Evolutionary conservation across 1,140 invertebrate species (phyloP).

Genomic region (Oryctes rhinoceros): DNA sequence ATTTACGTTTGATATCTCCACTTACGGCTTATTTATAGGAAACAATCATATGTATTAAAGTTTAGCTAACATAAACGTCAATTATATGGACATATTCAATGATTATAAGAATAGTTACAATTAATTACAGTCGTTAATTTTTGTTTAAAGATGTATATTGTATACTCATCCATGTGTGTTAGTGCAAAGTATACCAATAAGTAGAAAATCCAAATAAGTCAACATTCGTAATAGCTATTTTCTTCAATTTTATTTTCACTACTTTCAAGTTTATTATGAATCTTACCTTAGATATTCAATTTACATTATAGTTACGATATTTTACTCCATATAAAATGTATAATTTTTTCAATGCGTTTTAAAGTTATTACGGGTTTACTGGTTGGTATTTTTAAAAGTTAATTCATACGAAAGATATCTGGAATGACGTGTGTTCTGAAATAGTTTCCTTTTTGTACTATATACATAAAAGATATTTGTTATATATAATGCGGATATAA

Average conservation of each 20-base stretch:
- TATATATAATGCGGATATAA: conserved; percentile 34
- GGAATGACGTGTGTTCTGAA: conserved; percentile 29
- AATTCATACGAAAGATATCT: conserved; percentile 33
- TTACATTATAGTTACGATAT: conserved; percentile 19
- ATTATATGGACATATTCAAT: no score
- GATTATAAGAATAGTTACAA: no score
- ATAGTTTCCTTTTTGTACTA: conserved; percentile 36
- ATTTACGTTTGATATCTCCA: background rate
- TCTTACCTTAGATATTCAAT: conserved; percentile 1
- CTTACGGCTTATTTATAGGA: background rate
- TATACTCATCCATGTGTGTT: background rate
- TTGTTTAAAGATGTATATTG: no score
- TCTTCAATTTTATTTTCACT: conserved; percentile 14
- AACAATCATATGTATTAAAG: background rate
- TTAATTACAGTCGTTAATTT: no score
- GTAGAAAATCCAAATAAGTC: conserved; percentile 30
- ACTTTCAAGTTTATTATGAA: conserved; percentile 28
- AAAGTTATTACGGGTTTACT: conserved; percentile 12
- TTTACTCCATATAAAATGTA: conserved; percentile 30
- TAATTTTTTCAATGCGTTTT: conserved; percentile 11
- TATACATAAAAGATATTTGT: conserved; percentile 36
- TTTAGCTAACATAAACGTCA: background rate
- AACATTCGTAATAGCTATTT: conserved; percentile 22
- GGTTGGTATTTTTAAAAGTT: conserved; percentile 31
- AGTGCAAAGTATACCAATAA: conserved; percentile 21